Base-by-base conservation (phyloP, 2,888 invertebrate species). In the Oligia strigilis region DNA sequence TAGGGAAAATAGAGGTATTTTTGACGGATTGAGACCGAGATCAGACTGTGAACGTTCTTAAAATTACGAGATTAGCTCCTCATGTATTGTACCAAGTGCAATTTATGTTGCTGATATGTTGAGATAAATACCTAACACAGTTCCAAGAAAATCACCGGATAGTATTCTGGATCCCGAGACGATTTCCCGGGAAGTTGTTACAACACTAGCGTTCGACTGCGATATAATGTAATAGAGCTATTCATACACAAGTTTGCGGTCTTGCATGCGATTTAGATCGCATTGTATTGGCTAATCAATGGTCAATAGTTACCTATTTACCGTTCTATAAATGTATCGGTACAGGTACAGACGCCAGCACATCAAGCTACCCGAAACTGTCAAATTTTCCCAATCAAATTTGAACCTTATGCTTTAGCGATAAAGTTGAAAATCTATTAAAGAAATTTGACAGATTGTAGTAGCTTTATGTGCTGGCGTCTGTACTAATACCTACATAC, bases 191-290 rank as follows among this genome's bases (percentile, higher is more conserved):
- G 43, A 62, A 64, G n/a, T 3, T 40, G 1, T 40, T 0, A 67
- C 84, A 75, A 71, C 84, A 76, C 75, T 84, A 84, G 72, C 29
- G 14, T 65, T 75, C 55, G n/a, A 36, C 60, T 46, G 17, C 6
- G 29, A 72, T 78, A 77, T 73, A 66, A 71, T 75, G 49, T 73
- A 70, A 80, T 77, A 66, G 36, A 73, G 55, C 67, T 64, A 60
- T 75, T 69, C n/a, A 40, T n/a, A 23, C 17, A 36, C n/a, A 29
- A 67, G 19, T n/a, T 73, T 65, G 70, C 52, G 70, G 82, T 58
- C 58, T 66, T 52, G 11, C n/a, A n/a, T 11, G 11, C 73, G 40
- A 23, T 62, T 46, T 40, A 14, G 65, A 73, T 60, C n/a, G 6
- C 60, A 66, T 74, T 55, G 49, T 76, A 29, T 72, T 58, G 17